Base-by-base conservation (phyloP, 2,888 invertebrate species). In the Pinctada fucata region DNA sequence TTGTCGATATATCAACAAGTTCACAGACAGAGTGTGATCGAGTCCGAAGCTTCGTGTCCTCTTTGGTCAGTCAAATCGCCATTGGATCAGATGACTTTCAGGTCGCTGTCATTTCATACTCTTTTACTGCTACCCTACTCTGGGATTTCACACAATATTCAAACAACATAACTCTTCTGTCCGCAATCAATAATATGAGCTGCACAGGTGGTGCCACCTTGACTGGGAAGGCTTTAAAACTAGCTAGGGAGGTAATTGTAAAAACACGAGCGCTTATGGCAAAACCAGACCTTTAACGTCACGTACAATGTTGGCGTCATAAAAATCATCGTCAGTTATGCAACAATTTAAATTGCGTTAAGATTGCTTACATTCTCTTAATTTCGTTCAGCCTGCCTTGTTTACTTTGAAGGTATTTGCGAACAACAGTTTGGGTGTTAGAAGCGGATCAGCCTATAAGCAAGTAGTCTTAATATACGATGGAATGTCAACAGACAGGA, bases 11-110 rank as follows among this genome's bases (percentile, higher is more conserved):
- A 13, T 68, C 13, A 76, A 72, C 48, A 64, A 51, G 66, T 76
- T 72, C 10, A 65, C 73, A 6, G 76, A 69, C 10, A 1, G 31
- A 31, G 31, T 31, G 31, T 31, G 31, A 31, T 31, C 31, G 31
- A 31, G 31, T 31, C 31, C 31, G 31, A 31, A 31, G 31, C 31
- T 75, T 63, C 48, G 58, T 79, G 8, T 16, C 49, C 2, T 2
- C 58, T 2, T 64, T 76, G n/a, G 16, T 79, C 2, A 65, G 49
- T 4, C 72, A 70, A 63, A 45, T 79, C 52, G 48, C 79, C 6
- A 79, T 76, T 52, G 76, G 76, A 45, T 48, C 47, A 45, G 48
- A 72, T 69, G 76, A 76, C 49, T 79, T 79, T 8, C 79, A 76
- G 48, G 16, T 79, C 4, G 76, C 58, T 1, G 50, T 69, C 3